phyloP scores from a whole-genome alignment of 1,140 invertebrate genomes.

The Acromyrmex charruanus region DNA sequence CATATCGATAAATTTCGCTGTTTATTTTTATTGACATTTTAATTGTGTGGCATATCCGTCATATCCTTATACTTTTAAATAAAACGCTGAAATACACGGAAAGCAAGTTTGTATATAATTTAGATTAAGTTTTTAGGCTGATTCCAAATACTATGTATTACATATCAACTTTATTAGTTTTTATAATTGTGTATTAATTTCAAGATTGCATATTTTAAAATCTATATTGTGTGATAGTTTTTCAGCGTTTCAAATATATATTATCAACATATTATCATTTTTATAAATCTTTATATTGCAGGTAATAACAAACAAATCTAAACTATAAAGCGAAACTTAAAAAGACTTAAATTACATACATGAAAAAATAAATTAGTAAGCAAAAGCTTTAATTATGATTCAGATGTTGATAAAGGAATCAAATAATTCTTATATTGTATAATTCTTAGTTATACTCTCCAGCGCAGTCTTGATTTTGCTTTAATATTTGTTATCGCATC shows the following conservation, averaged over 20 bases:
- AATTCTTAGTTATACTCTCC: no score
- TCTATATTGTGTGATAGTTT: not conserved
- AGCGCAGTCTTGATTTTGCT: no score
- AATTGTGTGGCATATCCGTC: not conserved
- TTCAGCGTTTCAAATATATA: slow-evolving; percentile 13
- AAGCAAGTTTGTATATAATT: not conserved
- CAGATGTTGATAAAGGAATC: not conserved
- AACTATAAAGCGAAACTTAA: not conserved
- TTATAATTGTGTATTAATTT: slow-evolving; percentile 5
- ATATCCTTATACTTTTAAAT: not conserved
- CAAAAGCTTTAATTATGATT: not conserved
- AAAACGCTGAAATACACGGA: not conserved
- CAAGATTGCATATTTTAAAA: slow-evolving; percentile 4
- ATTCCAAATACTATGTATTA: not conserved
- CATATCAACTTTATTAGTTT: not conserved
- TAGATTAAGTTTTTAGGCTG: not conserved
- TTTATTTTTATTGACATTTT: slow-evolving; percentile 13
- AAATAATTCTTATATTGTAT: not conserved
- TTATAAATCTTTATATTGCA: not conserved
- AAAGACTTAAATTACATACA: not conserved
- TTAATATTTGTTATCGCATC: no score
- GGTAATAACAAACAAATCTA: slow-evolving; percentile 5
- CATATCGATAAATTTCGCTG: not conserved
- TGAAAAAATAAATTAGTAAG: not conserved
- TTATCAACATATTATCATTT: slow-evolving; percentile 4